Conservation (phyloP, 1,140 invertebrate genomes). For the Drosophila navojoa region DNA sequence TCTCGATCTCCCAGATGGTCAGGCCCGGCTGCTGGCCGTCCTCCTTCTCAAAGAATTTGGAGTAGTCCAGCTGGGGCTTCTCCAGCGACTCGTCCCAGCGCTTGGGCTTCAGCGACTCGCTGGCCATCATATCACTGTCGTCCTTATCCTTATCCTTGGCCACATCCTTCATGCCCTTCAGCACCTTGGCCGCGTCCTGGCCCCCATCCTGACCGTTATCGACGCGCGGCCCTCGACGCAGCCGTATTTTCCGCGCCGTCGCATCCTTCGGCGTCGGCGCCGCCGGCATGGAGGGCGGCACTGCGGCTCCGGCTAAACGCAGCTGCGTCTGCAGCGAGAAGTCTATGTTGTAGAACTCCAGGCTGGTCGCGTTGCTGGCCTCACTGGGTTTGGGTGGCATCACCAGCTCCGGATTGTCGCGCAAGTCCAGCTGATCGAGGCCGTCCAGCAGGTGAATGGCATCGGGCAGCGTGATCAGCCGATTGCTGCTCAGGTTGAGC, state of each 20-base stretch:
- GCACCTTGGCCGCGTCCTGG: constrained; percentile 94
- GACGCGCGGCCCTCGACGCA: constrained; percentile 89
- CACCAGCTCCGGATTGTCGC: constrained; percentile 97
- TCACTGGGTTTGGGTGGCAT: constrained; percentile 98
- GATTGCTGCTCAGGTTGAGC: constrained; percentile 96
- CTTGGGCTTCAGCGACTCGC: constrained; percentile 88
- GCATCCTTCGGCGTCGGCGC: constrained; percentile 90
- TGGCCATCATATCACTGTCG: constrained; percentile 48
- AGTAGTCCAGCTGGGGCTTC: constrained; percentile 98
- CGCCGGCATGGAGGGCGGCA: constrained; percentile 89
- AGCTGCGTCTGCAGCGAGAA: constrained; percentile 98
- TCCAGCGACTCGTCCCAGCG: constrained; percentile 97
- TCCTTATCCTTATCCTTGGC: constrained; percentile 88
- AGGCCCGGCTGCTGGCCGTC: constrained; percentile 95
- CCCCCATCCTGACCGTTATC: constrained; percentile 88
- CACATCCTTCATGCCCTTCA: constrained; percentile 99
- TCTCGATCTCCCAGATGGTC: constrained; percentile 99
- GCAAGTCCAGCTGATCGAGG: constrained; percentile 93
- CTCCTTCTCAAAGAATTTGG: constrained; percentile 99
- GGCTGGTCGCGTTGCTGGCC: constrained; percentile 90
- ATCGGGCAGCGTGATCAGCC: constrained; percentile 97
- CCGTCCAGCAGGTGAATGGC: constrained; percentile 98
- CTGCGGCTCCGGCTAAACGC: constrained; percentile 94
- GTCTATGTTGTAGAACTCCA: constrained; percentile 99
- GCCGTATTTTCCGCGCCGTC: constrained; percentile 95